These are phyloP conservation scores for Phrynosoma platyrhinos DNA, from an alignment of 2,113 vertebrate genomes.

Conservation along the genomic window DNA sequence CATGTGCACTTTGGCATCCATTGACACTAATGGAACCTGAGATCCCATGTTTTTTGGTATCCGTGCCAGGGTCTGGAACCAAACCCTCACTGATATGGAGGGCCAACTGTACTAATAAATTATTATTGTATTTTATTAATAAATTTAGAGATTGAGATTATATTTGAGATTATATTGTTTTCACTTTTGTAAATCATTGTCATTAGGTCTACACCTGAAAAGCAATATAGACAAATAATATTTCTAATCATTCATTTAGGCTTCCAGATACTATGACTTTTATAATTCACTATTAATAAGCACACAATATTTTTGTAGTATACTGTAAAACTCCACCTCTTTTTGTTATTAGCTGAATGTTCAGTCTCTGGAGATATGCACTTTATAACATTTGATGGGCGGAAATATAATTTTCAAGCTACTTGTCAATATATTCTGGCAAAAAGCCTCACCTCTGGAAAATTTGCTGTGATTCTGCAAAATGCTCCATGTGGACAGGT, in stretches of 20 bases:
- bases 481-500: conserved; percentile 92
- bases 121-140: too few species aligned
- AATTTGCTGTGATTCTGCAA: conserved; percentile 89
- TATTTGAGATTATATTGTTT: neutral
- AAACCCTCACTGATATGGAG: too few species aligned
- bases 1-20: too few species aligned
- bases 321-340: neutral
- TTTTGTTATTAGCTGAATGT: conserved; percentile 85
- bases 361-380: conserved; percentile 93
- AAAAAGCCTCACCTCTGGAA: conserved; percentile 87
- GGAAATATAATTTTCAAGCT: conserved; percentile 89
- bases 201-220: neutral
- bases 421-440: conserved; percentile 93
- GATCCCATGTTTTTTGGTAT: too few species aligned
- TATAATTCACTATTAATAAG: neutral
- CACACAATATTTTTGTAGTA: rapidly evolving
- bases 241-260: neutral
- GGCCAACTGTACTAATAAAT: too few species aligned
- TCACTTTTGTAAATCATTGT: neutral
- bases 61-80: too few species aligned
- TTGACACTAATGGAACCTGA: too few species aligned
- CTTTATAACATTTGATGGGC: conserved; percentile 93
- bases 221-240: neutral
- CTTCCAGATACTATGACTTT: neutral
- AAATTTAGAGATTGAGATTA: neutral